phyloP scores from a whole-genome alignment of 2,113 vertebrate genomes.

The Chaetorhynchus papuensis region DNA sequence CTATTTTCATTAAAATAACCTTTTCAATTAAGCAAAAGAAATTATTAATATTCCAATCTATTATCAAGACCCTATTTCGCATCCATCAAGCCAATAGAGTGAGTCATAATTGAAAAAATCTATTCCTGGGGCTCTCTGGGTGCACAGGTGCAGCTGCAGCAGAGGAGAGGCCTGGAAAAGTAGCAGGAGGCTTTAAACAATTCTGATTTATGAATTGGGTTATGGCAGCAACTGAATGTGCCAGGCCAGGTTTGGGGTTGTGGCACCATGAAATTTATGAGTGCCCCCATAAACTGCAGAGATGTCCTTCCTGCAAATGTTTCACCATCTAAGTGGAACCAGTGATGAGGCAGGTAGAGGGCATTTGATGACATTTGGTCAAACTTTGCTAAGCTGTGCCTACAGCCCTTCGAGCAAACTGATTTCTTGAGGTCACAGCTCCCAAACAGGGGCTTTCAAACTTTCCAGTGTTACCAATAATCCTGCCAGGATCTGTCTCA shows the following conservation, averaged over 20 bases:
- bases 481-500: not conserved
- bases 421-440: not conserved
- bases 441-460: fast-evolving
- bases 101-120: not conserved
- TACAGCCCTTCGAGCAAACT: not conserved
- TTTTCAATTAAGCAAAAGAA: not conserved
- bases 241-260: not conserved
- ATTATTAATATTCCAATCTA: not conserved
- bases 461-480: fast-evolving
- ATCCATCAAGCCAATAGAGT: not conserved
- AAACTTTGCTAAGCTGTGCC: not conserved
- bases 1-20: not conserved
- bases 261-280: not conserved
- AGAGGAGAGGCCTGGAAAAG: not conserved
- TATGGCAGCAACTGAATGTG: not conserved
- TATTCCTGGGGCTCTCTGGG: not conserved
- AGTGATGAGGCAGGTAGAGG: not conserved
- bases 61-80: not conserved
- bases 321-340: not conserved
- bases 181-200: not conserved
- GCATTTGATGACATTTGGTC: not conserved
- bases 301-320: not conserved
- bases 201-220: not conserved
- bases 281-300: not conserved
- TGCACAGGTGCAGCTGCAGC: not conserved